phyloP scores from a whole-genome alignment of 2,113 vertebrate species.

The Panurus biarmicus region DNA sequence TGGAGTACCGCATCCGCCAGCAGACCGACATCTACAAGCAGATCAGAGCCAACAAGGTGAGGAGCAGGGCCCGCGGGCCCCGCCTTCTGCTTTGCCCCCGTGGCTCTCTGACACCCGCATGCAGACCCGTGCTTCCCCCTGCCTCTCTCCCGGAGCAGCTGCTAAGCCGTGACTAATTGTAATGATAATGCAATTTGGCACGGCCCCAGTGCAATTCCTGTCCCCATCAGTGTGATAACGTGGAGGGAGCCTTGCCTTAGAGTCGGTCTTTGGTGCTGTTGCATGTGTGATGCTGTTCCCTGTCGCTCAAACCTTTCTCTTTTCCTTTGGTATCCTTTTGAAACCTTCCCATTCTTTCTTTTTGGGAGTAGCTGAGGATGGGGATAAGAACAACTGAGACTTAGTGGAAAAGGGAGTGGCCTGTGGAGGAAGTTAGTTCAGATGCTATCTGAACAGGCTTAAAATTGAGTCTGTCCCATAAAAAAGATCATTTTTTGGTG shows the following conservation, averaged over 20 bases:
- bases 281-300: neutral
- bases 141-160: neutral
- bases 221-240: neutral
- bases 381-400: neutral
- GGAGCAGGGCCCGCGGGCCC: too few species aligned
- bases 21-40: slow-evolving; percentile 97
- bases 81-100: neutral
- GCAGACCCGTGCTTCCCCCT: too few species aligned
- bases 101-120: too few species aligned
- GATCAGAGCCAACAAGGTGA: slow-evolving; percentile 91
- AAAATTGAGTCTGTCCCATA: neutral
- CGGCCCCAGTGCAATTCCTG: neutral
- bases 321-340: neutral
- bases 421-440: neutral
- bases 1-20: slow-evolving; percentile 98
- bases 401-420: neutral
- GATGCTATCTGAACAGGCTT: neutral
- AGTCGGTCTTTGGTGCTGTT: neutral
- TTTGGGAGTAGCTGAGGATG: neutral
- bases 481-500: neutral
- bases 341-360: neutral
- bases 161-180: neutral
- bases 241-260: neutral
- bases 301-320: neutral
- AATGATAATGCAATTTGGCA: neutral